phyloP scores from a whole-genome alignment of 2,113 vertebrate genomes.

The Loxodonta africana region DNA sequence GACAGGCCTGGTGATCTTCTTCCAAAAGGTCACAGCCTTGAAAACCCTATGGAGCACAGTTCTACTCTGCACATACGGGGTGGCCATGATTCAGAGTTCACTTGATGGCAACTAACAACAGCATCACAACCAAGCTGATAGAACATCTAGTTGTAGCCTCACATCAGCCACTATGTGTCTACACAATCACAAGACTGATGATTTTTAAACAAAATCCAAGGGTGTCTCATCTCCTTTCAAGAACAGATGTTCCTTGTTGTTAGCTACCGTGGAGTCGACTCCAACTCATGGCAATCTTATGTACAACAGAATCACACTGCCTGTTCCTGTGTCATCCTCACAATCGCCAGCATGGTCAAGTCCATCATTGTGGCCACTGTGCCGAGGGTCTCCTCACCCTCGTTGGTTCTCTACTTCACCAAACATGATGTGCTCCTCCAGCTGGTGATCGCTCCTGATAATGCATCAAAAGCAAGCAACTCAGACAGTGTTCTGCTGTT shows the following conservation, averaged over 20 bases:
- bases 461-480: background rate
- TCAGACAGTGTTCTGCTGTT: background rate
- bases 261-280: background rate
- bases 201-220: conserved; percentile 35
- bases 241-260: background rate
- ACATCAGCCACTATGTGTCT: background rate
- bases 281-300: too few species aligned
- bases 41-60: background rate
- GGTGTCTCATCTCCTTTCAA: background rate
- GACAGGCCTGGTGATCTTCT: background rate
- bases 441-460: background rate
- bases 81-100: background rate
- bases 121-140: background rate
- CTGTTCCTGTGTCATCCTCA: background rate
- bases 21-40: background rate
- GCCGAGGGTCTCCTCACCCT: too few species aligned
- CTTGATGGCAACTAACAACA: background rate
- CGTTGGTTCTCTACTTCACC: background rate
- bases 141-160: background rate
- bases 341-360: too few species aligned
- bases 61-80: background rate
- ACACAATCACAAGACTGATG: background rate
- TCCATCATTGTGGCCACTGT: too few species aligned
- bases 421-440: background rate
- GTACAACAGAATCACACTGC: background rate